Conservation (phyloP, 2,113 vertebrate species). For the Oreochromis niloticus region DNA sequence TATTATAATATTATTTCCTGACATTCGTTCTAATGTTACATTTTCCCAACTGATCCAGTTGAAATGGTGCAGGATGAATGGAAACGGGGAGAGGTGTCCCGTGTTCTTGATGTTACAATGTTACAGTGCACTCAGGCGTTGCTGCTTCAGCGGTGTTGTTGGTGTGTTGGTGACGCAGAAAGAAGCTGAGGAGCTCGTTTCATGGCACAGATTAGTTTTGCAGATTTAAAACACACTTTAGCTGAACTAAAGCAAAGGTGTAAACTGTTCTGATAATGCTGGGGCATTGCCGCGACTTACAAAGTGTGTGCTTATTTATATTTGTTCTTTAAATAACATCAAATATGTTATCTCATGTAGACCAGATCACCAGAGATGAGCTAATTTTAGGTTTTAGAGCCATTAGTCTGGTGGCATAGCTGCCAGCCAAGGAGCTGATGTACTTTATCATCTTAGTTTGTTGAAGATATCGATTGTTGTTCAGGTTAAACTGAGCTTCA, state of each 20-base stretch:
- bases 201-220: background rate
- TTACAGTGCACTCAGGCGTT: background rate
- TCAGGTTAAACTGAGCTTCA: background rate
- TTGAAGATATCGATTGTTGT: background rate
- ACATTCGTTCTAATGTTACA: background rate
- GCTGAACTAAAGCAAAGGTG: background rate
- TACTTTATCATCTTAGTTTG: background rate
- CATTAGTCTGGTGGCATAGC: background rate
- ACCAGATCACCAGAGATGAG: background rate
- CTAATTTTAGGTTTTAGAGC: background rate
- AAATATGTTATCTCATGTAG: background rate
- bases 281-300: background rate
- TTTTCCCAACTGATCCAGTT: background rate
- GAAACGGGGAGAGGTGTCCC: background rate
- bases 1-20: background rate
- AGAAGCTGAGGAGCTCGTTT: background rate
- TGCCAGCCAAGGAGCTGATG: background rate
- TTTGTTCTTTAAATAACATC: background rate
- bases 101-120: background rate
- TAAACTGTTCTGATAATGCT: background rate
- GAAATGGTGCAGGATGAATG: background rate
- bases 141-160: background rate
- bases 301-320: background rate
- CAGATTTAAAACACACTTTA: background rate
- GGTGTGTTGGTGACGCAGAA: background rate